These are phyloP conservation scores for Martes flavigula DNA, from an alignment of 2,797 vertebrate species.

Conservation along the genomic window DNA sequence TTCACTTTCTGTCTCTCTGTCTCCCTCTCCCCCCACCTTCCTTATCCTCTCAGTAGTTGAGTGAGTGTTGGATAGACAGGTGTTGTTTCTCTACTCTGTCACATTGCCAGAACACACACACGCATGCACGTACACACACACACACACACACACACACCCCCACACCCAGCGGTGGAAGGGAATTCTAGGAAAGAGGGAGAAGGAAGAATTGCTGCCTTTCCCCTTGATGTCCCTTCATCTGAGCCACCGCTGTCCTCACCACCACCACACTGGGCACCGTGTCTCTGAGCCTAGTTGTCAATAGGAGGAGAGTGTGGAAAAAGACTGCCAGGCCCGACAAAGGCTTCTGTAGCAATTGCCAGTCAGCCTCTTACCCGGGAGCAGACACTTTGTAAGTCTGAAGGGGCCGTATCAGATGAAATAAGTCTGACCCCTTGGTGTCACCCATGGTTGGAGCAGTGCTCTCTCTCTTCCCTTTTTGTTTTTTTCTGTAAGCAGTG, in stretches of 20 bases:
- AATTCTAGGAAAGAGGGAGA: neutral
- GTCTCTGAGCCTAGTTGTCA: neutral
- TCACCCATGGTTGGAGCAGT: neutral
- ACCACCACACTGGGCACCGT: fast-evolving
- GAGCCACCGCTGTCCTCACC: neutral
- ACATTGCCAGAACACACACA: neutral
- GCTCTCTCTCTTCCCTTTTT: neutral
- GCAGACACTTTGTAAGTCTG: neutral
- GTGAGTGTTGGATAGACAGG: neutral
- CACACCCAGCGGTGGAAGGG: neutral
- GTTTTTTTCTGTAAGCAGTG: neutral
- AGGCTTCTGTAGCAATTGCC: neutral
- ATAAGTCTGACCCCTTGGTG: neutral
- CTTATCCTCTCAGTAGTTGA: neutral
- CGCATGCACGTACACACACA: neutral
- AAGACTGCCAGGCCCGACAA: neutral
- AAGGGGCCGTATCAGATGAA: neutral
- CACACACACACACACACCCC: neutral
- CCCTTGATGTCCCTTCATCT: neutral
- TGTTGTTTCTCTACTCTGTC: neutral
- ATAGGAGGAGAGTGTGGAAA: neutral
- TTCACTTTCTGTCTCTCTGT: neutral
- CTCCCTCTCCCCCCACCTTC: neutral
- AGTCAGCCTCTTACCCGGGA: neutral
- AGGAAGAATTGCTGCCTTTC: neutral